A percentile compares a stretch with the other conserved stretches of the same genome.
Evolutionary conservation across 2,113 vertebrate genomes (phyloP).

Genomic region (Piprites chloris): DNA sequence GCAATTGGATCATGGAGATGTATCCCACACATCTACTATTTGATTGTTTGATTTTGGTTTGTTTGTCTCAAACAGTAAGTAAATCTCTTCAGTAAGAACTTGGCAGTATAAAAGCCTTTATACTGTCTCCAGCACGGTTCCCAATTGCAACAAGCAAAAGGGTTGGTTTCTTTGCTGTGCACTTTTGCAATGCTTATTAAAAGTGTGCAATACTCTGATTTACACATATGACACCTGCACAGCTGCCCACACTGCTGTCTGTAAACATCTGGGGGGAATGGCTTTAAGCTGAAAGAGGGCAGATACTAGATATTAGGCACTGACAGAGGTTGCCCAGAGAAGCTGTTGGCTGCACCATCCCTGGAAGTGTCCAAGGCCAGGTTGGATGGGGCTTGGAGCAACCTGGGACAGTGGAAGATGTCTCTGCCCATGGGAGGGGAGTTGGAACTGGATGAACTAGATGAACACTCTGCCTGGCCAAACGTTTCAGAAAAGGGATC

Average conservation of each 20-base stretch:
- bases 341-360: not conserved
- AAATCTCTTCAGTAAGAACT: not conserved
- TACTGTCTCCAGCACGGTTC: not conserved
- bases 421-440: rapidly evolving
- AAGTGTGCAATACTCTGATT: not conserved
- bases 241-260: rapidly evolving
- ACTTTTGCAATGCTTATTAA: not conserved
- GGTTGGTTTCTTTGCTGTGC: not conserved
- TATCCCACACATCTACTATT: not conserved
- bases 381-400: not conserved
- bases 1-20: not conserved
- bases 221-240: not conserved
- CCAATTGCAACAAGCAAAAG: not conserved
- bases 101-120: not conserved
- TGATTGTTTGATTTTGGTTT: not conserved
- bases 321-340: not conserved
- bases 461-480: not conserved
- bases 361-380: not conserved
- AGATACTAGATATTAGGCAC: not conserved
- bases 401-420: not conserved
- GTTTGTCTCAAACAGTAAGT: not conserved
- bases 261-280: not conserved
- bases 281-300: not conserved
- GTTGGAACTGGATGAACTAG: rapidly evolving
- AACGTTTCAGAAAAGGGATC: not conserved